Evolutionary conservation across 2,888 invertebrate species (phyloP).

Genomic region (Nomada flava): DNA sequence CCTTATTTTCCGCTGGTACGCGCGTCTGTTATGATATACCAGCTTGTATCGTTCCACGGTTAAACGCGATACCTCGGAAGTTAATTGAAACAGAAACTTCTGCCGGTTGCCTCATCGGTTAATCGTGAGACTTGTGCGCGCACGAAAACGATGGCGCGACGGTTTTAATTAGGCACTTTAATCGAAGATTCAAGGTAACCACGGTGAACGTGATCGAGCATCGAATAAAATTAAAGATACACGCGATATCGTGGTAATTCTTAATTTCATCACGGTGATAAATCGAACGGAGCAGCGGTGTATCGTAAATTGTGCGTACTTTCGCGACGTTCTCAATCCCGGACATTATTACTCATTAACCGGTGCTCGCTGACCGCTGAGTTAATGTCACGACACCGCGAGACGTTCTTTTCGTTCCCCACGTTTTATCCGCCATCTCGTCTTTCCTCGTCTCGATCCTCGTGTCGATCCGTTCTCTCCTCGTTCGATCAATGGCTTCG

Average conservation of each 20-base stretch:
- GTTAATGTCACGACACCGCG: constrained; percentile 68
- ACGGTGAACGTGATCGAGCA: neutral
- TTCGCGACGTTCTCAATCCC: constrained; percentile 47
- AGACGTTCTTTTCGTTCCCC: constrained; percentile 64
- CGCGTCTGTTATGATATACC: neutral
- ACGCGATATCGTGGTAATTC: neutral
- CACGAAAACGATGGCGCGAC: neutral
- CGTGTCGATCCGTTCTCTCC: constrained; percentile 49
- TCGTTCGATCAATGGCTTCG: constrained; percentile 63
- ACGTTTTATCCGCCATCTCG: constrained; percentile 57
- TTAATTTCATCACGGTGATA: constrained; percentile 44
- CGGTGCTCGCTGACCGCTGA: constrained; percentile 57
- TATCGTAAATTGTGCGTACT: constrained; percentile 51
- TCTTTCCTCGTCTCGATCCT: constrained; percentile 57
- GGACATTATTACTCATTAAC: constrained; percentile 67
- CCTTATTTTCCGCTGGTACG: neutral
- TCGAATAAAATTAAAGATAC: neutral
- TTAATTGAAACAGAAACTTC: constrained; percentile 14
- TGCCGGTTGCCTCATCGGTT: too few species aligned
- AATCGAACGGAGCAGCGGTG: constrained; percentile 38
- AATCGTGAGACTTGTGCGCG: neutral
- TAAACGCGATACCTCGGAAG: neutral
- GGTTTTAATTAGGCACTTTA: neutral
- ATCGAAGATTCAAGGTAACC: neutral
- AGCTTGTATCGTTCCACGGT: neutral